A percentile compares a stretch with the other conserved stretches of the same genome.
Conservation (phyloP, 1,140 invertebrate genomes). For the Nephotettix cincticeps region DNA sequence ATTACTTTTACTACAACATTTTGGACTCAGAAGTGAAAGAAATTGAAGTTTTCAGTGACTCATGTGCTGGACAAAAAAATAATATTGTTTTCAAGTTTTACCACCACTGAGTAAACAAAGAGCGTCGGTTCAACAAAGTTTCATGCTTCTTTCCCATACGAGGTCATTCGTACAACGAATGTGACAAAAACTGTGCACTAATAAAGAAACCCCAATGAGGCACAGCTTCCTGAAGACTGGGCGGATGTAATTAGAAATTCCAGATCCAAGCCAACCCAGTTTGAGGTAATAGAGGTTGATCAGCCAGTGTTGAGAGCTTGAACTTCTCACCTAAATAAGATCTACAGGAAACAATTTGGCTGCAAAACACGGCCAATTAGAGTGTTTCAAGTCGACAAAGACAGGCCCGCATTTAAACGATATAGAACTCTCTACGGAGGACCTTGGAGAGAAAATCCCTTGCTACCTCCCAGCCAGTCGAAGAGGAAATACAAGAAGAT, state of each 20-base stretch:
- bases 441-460: background rate
- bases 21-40: conserved; percentile 24
- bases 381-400: background rate
- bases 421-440: background rate
- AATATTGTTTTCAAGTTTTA: conserved; percentile 25
- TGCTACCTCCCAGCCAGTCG: too few species aligned
- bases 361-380: background rate
- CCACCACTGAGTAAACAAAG: conserved; percentile 31
- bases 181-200: conserved; percentile 29
- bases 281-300: conserved; percentile 25
- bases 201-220: conserved; percentile 15
- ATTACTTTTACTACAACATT: conserved; percentile 26
- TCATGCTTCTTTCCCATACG: conserved; percentile 30
- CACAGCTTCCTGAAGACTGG: conserved; percentile 28
- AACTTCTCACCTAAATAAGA: background rate
- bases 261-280: conserved; percentile 32
- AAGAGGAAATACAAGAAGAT: background rate
- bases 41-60: conserved; percentile 28
- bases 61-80: conserved; percentile 27
- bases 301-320: conserved; percentile 24
- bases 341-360: conserved; percentile 7
- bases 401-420: background rate
- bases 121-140: conserved; percentile 18
- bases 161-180: conserved; percentile 36
- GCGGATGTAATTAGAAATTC: conserved; percentile 24